Evolutionary conservation across 1,140 invertebrate species (phyloP), one percentile per base, ranked within the genome.

Genomic region (Drosophila miranda): DNA sequence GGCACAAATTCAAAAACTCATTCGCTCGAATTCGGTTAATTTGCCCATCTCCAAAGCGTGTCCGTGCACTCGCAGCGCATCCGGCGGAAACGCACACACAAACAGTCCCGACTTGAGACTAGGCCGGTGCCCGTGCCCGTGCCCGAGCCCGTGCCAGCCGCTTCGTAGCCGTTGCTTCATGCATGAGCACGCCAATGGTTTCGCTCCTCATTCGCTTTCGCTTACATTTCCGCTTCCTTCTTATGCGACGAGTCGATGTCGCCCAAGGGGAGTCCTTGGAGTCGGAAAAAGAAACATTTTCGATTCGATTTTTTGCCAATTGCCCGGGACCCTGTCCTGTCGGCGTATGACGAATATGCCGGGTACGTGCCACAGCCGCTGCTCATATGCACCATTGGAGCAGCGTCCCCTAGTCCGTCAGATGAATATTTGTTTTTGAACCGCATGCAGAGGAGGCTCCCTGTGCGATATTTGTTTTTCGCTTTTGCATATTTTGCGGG

Each of bases 401-500:
- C 19, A 59, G 55, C 43, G 34, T 54, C 45, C 61, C 58, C 69
- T 28, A 38, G 34, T 38, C 14, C 62, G 67, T 48, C 70, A 77
- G 73, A 79, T 76, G 69, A 75, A 75, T 73, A 75, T 72, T 68
- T 61, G 52, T 49, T 75, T 61, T 74, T 51, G 28, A 57, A 59
- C 42, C 42, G 43, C 11, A 19, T 23, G 46, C 6, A 30, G 16
- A 34, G 23, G 46, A 8, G 41, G 63, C 46, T 70, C 72, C 62
- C 73, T 44, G 48, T 58, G 26, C 73, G 61, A 76, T 81, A 86
- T 84, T 86, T 84, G 82, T 69, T 81, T 84, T 81, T 67, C 72
- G 63, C 48, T 81, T 77, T 84, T 86, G 80, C 80, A 84, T 84
- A 84, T 84, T 77, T 84, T 81, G 68, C 79, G 77, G 64, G 58